Evolutionary conservation across 2,113 vertebrate genomes (phyloP).

Genomic region (Etia nguti): DNA sequence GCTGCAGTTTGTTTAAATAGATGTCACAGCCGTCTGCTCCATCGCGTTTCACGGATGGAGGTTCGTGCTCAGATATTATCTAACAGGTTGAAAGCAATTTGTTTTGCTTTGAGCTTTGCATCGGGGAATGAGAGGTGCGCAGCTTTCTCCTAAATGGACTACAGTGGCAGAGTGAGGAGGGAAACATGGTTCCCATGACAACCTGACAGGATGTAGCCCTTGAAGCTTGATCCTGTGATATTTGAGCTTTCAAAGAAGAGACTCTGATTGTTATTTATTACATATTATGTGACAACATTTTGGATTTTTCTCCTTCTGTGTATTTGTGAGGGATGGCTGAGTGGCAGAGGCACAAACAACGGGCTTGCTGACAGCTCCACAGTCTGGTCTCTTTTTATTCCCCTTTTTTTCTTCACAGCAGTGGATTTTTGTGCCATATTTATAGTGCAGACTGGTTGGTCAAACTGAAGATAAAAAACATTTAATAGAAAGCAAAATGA

Average conservation of each 20-base stretch:
- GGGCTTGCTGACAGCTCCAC: neutral
- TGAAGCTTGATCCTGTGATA: constrained; percentile 66
- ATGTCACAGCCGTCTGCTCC: neutral
- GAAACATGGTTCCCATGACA: constrained; percentile 73
- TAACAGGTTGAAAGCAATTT: constrained; percentile 13
- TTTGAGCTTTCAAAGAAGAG: constrained; percentile 44
- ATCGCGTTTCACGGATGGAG: neutral
- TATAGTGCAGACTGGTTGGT: neutral
- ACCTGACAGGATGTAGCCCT: constrained; percentile 65
- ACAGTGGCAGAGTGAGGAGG: constrained; percentile 40
- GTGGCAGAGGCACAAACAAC: neutral
- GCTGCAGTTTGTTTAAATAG: constrained; percentile 6
- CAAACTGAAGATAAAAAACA: neutral
- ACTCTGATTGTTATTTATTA: constrained; percentile 8
- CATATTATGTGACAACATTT: neutral
- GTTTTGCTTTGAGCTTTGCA: constrained; percentile 26
- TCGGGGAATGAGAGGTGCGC: constrained; percentile 36
- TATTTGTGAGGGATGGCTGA: neutral
- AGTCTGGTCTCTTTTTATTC: neutral
- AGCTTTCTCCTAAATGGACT: constrained; percentile 49
- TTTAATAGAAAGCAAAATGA: neutral
- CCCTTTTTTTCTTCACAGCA: neutral
- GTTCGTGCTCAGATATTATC: neutral
- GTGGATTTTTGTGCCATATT: neutral
- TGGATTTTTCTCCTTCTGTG: neutral